phyloP scores from a whole-genome alignment of 2,797 vertebrate species.

The Sciurus vulgaris region DNA sequence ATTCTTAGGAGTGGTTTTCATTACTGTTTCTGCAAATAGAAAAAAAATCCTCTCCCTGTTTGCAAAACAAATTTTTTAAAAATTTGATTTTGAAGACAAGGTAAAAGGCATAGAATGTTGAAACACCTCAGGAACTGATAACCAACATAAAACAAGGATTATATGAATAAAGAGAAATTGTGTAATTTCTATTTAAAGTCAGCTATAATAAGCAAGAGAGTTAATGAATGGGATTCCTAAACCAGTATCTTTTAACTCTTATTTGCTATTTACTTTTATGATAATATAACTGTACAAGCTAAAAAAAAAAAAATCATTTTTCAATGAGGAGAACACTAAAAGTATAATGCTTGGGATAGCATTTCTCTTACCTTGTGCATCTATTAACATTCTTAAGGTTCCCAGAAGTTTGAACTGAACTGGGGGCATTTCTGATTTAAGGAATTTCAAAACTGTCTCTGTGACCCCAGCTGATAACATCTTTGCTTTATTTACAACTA shows the following conservation, averaged over 20 bases:
- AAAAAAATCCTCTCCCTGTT: conserved; percentile 35
- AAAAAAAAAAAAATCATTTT: conserved; percentile 56
- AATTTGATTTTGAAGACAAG: conserved; percentile 60
- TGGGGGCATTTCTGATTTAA: conserved; percentile 98
- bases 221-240: conserved; percentile 40
- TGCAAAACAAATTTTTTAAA: conserved; percentile 43
- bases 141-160: background rate
- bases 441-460: conserved; percentile 96
- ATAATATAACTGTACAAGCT: conserved; percentile 70
- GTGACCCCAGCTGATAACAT: conserved; percentile 97
- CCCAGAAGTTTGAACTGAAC: conserved; percentile 99
- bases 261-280: conserved; percentile 75
- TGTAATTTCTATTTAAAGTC: conserved; percentile 18
- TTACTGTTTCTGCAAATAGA: conserved; percentile 43
- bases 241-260: conserved; percentile 60
- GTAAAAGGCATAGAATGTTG: conserved; percentile 56
- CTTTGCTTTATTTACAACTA: conserved; percentile 99
- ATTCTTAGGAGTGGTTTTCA: conserved; percentile 29
- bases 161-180: background rate
- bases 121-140: background rate
- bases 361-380: conserved; percentile 96
- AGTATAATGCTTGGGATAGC: conserved; percentile 63
- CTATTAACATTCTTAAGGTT: conserved; percentile 98
- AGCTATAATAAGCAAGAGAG: conserved; percentile 14
- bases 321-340: conserved; percentile 71